Evolutionary conservation across 2,113 vertebrate species (phyloP), one percentile per base, ranked within the genome.

Genomic region (Cygnus atratus): DNA sequence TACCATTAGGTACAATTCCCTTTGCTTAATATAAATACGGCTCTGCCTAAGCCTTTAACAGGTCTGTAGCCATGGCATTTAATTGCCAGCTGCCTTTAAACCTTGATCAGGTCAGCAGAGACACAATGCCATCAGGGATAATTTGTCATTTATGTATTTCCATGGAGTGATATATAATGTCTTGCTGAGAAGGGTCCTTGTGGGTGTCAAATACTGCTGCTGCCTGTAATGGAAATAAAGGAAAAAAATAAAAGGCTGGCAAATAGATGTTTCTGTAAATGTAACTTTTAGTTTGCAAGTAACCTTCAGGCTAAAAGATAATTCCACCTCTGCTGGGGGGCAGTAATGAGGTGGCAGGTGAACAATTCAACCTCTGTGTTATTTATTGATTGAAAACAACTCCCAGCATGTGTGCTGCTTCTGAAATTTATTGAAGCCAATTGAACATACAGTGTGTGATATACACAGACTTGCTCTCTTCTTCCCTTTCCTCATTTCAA

Each of bases 91-190:
- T 84, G 79, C 94, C 97, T 97, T 96, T 97, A 97, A 97, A 94
- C 96, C 92, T 96, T 96, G 96, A 97, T 72, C 95, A 83, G 96
- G 97, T 97, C 97, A 97, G 35, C 59, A 94, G 95, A 97, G 94
- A 95, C 92, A 75, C 33, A 62, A 44, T 93, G 88, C 96, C 92
- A 97, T 97, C 87, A 91, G 95, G 96, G 93, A 94, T 97, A 95
- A 94, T 98, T 97, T 97, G 95, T 97, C 96, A 96, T 96, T 97
- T 91, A 94, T 97, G 68, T 94, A 95, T 97, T 97, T 97, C 93
- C 75, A 54, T 95, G 87, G 93, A 83, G 90, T 97, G 96, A 97
- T 97, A 93, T 93, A 97, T 96, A 96, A 97, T 97, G 80, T 78
- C 93, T 91, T 46, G 52, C 91, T 95, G 94, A 90, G 93, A 95